A percentile compares a stretch with the other conserved stretches of the same genome.
Conservation (phyloP, 1,140 invertebrate species). For the Drosophila ironensis region DNA sequence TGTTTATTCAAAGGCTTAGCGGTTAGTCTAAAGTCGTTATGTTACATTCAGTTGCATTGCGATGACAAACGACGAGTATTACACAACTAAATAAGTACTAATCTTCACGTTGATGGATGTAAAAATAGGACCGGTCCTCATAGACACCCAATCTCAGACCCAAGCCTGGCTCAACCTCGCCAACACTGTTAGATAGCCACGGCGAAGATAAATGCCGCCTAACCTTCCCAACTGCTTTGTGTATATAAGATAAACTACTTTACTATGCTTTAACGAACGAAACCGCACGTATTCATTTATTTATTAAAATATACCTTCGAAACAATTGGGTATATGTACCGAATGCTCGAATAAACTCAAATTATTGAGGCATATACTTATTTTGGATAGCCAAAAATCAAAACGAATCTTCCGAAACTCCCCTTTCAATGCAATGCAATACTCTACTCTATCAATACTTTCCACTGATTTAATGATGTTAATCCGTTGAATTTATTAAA, state of each 20-base stretch:
- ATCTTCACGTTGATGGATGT: slow-evolving; percentile 58
- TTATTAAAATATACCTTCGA: slow-evolving; percentile 1
- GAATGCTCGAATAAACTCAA: slow-evolving; percentile 64
- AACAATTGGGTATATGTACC: slow-evolving; percentile 30
- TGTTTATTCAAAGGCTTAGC: slow-evolving; percentile 5
- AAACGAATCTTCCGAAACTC: slow-evolving; percentile 38
- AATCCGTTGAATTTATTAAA: slow-evolving; percentile 56
- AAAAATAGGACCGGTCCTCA: slow-evolving; percentile 53
- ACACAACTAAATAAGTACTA: slow-evolving; percentile 54
- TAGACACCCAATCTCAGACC: slow-evolving; percentile 19
- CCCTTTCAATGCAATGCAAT: slow-evolving; percentile 10
- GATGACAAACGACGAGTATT: slow-evolving; percentile 59
- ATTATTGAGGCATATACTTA: slow-evolving; percentile 38
- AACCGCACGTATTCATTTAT: slow-evolving; percentile 20
- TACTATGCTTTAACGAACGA: slow-evolving; percentile 23
- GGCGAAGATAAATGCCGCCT: slow-evolving; percentile 39
- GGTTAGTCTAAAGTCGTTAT: slow-evolving; percentile 28
- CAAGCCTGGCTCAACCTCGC: slow-evolving; percentile 10
- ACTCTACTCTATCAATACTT: slow-evolving; percentile 24
- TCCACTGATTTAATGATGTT: slow-evolving; percentile 45
- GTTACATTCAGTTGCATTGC: slow-evolving; percentile 42
- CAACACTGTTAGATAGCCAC: neutral
- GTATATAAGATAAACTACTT: slow-evolving; percentile 47
- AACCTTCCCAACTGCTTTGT: slow-evolving; percentile 58
- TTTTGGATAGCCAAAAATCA: slow-evolving; percentile 63